phyloP scores from a whole-genome alignment of 2,888 invertebrate genomes.

The Lepeophtheirus nordmannii region DNA sequence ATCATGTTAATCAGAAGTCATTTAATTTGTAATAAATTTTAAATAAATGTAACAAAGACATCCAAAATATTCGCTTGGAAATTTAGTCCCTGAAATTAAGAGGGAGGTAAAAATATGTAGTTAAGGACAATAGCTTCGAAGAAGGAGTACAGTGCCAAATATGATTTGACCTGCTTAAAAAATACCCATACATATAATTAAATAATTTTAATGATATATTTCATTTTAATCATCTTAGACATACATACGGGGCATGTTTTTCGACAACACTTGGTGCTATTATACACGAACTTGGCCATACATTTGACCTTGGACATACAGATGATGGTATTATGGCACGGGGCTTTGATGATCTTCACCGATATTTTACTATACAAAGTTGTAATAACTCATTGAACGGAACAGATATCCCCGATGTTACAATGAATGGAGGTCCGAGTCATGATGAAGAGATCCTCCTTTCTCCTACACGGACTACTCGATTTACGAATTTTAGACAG shows the following conservation, averaged over 20 bases:
- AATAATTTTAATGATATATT: not conserved
- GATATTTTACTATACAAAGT: constrained; percentile 46
- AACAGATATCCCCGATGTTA: not conserved
- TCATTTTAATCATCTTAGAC: constrained; percentile 37
- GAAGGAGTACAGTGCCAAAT: constrained; percentile 4
- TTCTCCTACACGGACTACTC: not conserved
- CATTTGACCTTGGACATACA: constrained; percentile 82
- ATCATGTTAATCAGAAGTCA: too few species aligned
- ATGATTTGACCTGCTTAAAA: not conserved
- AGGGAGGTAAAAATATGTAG: not conserved
- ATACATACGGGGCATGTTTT: constrained; percentile 70
- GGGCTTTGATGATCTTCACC: constrained; percentile 67
- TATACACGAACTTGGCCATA: constrained; percentile 83
- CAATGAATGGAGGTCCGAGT: not conserved
- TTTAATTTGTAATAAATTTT: too few species aligned
- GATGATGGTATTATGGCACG: constrained; percentile 80
- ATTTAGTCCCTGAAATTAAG: too few species aligned
- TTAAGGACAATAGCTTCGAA: not conserved
- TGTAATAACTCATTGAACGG: not conserved
- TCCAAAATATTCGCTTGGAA: too few species aligned
- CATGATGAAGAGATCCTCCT: not conserved
- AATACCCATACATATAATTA: too few species aligned
- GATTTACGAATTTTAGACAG: not conserved
- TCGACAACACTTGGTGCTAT: constrained; percentile 79
- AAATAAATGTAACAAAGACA: too few species aligned